Percentiles rank a stretch among this genome's conserved stretches.
phyloP scores from a whole-genome alignment of 2,888 invertebrate species.

The Eugnorisma glareosa region DNA sequence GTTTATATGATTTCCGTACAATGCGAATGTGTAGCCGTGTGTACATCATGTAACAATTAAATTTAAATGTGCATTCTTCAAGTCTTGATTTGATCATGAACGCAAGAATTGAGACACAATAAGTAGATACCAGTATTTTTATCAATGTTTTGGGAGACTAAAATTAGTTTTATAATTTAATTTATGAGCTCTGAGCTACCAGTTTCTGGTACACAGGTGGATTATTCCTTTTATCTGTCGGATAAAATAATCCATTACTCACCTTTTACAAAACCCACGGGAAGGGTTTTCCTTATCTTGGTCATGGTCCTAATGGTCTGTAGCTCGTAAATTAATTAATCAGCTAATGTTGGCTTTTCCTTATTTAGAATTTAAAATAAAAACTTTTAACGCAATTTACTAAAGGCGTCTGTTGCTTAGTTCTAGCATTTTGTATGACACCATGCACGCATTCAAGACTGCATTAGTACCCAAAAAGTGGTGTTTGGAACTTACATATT shows the following conservation, averaged over 20 bases:
- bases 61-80: too few relatives aligned
- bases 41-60: too few relatives aligned
- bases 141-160: too few relatives aligned
- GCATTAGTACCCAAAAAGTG: background rate
- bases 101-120: too few relatives aligned
- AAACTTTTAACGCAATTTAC: background rate
- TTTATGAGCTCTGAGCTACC: background rate
- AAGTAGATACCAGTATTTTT: too few relatives aligned
- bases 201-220: background rate
- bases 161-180: too few relatives aligned
- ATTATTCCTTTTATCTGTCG: slow-evolving; percentile 20
- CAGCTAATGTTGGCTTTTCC: slow-evolving; percentile 14
- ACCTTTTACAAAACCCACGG: slow-evolving; percentile 41
- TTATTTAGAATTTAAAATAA: slow-evolving; percentile 11
- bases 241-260: slow-evolving; percentile 44
- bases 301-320: slow-evolving; percentile 38
- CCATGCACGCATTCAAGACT: background rate
- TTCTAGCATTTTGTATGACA: background rate
- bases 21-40: too few relatives aligned
- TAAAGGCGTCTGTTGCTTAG: background rate
- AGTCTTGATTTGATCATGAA: too few relatives aligned
- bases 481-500: background rate
- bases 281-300: slow-evolving; percentile 50
- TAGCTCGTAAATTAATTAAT: slow-evolving; percentile 47
- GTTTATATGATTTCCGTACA: too few relatives aligned